Base-by-base conservation (phyloP, 1,140 invertebrate genomes). In the Drosophila subobscura region DNA sequence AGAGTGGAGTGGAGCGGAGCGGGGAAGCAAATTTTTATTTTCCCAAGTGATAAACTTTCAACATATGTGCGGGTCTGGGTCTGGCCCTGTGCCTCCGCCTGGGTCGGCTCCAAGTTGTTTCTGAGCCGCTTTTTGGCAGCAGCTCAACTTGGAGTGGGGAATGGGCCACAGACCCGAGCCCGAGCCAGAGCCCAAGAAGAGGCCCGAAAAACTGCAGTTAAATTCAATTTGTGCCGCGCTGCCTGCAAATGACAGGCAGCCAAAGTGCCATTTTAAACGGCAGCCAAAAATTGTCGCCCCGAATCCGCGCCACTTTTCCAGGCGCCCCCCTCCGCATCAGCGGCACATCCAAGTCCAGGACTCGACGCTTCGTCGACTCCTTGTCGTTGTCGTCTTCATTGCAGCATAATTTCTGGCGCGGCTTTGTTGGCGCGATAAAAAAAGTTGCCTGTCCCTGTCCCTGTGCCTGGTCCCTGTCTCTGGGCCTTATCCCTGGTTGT, bases 161-260 rank as follows among this genome's bases (percentile, higher is more conserved):
- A 75, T 58, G 60, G 49, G 33, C 16, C 16, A 20, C 16, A 20
- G 16, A 20, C 16, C 16, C 16, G 16, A 20, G 16, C 16, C 16
- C 16, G 16, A 20, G 16, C 33, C 33, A 12, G 33, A 4, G 10
- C 33, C 33, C 10, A 37, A 37, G 10, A 37, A 52, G 40, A 79
- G 79, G 56, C 66, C 50, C 77, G 4, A 70, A 71, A 80, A 85
- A 88, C 71, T 88, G 83, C 83, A 88, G 83, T 88, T 88, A 88
- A 88, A 88, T 88, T 88, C 83, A 88, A 88, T 88, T 88, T 88
- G 83, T 78, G 84, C 71, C 83, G 58, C 71, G 78, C 75, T 73
- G 77, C 63, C 79, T 88, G 83, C 78, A 81, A 88, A 72, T 88
- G 83, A 88, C 83, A 88, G 78, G 74, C 74, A 77, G 73, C 72